phyloP scores from a whole-genome alignment of 2,113 vertebrate genomes.

The Erinaceus europaeus region DNA sequence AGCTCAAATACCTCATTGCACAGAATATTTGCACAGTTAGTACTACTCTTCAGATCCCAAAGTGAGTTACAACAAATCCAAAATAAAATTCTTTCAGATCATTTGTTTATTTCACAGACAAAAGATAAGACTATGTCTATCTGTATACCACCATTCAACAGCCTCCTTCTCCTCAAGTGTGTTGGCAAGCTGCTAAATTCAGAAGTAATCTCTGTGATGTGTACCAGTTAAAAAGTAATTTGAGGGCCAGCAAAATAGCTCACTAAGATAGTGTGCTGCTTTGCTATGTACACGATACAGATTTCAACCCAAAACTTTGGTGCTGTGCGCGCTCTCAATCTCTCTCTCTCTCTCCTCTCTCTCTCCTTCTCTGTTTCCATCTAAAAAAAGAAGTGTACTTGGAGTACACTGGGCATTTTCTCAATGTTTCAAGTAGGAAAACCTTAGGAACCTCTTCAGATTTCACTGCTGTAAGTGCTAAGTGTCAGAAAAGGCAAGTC shows the following conservation, averaged over 20 bases:
- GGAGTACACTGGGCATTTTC: not conserved
- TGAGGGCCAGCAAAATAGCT: no score
- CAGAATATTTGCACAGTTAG: not conserved
- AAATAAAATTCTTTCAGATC: conserved; percentile 12
- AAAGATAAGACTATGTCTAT: not conserved
- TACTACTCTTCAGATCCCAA: not conserved
- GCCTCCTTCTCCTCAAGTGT: not conserved
- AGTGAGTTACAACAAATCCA: conserved; percentile 3
- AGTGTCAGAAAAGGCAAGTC: conserved; percentile 3
- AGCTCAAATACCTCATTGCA: not conserved
- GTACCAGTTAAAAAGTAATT: no score
- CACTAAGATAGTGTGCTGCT: no score
- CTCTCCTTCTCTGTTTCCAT: not conserved
- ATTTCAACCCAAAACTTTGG: no score
- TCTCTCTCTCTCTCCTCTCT: no score
- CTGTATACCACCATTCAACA: not conserved
- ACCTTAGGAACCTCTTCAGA: not conserved
- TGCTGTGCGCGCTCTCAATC: no score
- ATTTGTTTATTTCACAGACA: not conserved
- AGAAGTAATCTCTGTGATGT: not conserved
- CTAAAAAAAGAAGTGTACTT: not conserved
- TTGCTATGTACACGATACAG: no score
- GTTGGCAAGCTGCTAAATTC: not conserved
- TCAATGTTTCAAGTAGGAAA: not conserved
- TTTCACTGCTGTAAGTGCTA: not conserved